Conservation (phyloP, 1,140 invertebrate genomes). For the Drosophila sechellia region DNA sequence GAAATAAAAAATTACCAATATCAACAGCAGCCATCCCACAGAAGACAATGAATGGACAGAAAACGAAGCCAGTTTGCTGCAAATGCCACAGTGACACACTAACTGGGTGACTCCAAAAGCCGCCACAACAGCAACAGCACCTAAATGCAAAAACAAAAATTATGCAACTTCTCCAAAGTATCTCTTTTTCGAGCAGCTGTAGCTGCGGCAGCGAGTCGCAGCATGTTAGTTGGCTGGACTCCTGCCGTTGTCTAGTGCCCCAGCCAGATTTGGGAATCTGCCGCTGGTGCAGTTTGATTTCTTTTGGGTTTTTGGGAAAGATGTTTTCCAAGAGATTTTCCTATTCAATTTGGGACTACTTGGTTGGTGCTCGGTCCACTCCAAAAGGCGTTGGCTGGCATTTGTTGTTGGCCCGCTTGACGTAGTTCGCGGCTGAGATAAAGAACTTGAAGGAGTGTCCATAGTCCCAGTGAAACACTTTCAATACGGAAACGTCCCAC, state of each 20-base stretch:
- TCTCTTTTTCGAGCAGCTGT: constrained; percentile 57
- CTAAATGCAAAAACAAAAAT: constrained; percentile 58
- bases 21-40: constrained; percentile 49
- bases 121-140: constrained; percentile 28
- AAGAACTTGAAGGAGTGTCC: constrained; percentile 68
- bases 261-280: constrained; percentile 47
- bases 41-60: constrained; percentile 50
- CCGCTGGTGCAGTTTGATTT: constrained; percentile 20
- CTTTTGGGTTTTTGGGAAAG: constrained; percentile 29
- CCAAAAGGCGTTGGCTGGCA: constrained; percentile 34
- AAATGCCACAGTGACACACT: constrained; percentile 79
- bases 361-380: constrained; percentile 12
- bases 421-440: constrained; percentile 47
- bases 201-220: constrained; percentile 21
- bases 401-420: constrained; percentile 23
- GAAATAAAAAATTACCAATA: constrained; percentile 73
- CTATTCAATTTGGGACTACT: constrained; percentile 35
- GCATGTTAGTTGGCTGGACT: constrained; percentile 31
- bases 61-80: constrained; percentile 37
- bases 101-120: constrained; percentile 73
- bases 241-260: constrained; percentile 20
- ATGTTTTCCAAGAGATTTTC: constrained; percentile 40
- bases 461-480: constrained; percentile 40
- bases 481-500: constrained; percentile 59
- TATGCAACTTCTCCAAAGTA: constrained; percentile 58